Percentiles rank a stretch among this genome's conserved stretches.
These are phyloP conservation scores for Aphidius colemani DNA, from an alignment of 2,888 invertebrate genomes.

Conservation along the genomic window DNA sequence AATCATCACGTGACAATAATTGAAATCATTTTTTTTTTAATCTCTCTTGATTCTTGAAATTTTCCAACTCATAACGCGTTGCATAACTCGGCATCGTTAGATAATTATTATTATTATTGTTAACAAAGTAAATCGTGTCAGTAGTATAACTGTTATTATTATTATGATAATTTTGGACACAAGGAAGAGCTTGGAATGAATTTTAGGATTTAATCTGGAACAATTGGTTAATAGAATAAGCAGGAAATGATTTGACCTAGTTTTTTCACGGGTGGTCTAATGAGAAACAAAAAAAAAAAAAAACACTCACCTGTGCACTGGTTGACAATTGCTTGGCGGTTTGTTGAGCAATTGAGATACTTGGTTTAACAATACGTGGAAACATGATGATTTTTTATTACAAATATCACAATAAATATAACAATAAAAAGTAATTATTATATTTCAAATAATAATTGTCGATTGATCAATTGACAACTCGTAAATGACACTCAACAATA, in stretches of 20 bases:
- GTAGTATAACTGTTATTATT: too few species aligned
- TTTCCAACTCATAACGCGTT: background rate
- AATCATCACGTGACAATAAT: too few species aligned
- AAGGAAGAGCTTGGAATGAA: background rate
- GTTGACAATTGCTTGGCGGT: conserved; percentile 54
- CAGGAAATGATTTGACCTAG: background rate
- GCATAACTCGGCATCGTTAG: too few species aligned
- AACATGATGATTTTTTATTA: conserved; percentile 43
- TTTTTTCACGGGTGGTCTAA: background rate
- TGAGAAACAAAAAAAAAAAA: background rate
- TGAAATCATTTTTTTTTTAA: too few species aligned
- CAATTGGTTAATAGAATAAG: background rate
- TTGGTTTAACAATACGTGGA: conserved; percentile 51
- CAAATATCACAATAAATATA: conserved; percentile 7
- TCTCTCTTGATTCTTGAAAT: background rate
- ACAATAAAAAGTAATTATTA: conserved; percentile 10
- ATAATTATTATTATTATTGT: too few species aligned
- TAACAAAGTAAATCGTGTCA: too few species aligned
- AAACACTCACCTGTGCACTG: conserved; percentile 46
- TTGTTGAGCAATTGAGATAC: conserved; percentile 44
- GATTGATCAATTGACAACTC: conserved; percentile 36
- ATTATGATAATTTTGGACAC: too few species aligned
- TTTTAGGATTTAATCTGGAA: background rate
- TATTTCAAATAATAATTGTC: conserved; percentile 27
- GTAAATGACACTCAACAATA: conserved; percentile 34